Conservation (phyloP, 2,113 vertebrate genomes). For the Anser cygnoides region DNA sequence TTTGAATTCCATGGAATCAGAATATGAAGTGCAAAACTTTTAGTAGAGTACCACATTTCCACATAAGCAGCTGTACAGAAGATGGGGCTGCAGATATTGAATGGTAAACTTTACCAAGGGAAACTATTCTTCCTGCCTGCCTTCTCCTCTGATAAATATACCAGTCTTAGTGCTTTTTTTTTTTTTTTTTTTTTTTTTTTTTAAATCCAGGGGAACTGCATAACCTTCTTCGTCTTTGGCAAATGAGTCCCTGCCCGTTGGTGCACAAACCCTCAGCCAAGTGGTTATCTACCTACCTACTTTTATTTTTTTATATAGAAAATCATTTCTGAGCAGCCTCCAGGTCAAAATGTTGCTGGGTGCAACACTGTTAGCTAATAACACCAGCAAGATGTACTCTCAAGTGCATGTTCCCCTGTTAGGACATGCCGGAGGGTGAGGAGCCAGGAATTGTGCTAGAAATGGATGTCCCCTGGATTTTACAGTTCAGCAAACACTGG, state of each 20-base stretch:
- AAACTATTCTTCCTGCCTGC: not conserved
- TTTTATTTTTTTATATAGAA: not conserved
- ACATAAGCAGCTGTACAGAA: not conserved
- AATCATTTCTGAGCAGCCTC: not conserved
- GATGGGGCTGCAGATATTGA: not conserved
- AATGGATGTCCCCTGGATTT: not conserved
- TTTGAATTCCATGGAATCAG: slow-evolving; percentile 22
- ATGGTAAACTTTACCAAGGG: not conserved
- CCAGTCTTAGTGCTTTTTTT: not conserved
- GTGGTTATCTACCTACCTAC: not conserved
- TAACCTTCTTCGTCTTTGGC: not conserved
- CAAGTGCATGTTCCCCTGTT: not conserved
- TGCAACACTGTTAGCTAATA: not conserved
- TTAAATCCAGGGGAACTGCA: not conserved
- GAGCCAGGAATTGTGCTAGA: not conserved
- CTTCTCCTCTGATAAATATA: not conserved
- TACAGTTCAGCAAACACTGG: not conserved
- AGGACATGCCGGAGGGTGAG: not conserved
- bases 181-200: not conserved
- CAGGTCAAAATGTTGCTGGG: not conserved
- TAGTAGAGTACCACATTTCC: not conserved
- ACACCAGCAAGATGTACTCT: not conserved
- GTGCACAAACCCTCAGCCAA: not conserved
- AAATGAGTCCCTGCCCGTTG: not conserved
- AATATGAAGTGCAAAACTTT: not conserved